Conservation (phyloP, 2,888 invertebrate species). For the Clitarchus hookeri region DNA sequence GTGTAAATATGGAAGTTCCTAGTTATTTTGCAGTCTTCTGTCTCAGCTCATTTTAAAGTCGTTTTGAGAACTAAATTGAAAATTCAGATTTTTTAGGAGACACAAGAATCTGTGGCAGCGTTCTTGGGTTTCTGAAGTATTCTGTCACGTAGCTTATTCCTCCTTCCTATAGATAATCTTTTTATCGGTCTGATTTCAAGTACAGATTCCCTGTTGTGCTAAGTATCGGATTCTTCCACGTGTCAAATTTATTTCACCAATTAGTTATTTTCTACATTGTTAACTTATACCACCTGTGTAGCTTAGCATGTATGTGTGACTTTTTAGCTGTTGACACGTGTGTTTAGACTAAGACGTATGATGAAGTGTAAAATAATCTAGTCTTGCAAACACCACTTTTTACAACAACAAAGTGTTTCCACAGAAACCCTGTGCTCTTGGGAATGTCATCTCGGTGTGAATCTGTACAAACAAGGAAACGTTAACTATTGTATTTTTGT, state of each 20-base stretch:
- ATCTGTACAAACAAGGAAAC: not conserved
- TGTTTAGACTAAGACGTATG: not conserved
- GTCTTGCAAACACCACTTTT: slow-evolving; percentile 14
- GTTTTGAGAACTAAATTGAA: not conserved
- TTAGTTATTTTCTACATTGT: not conserved
- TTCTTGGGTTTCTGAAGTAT: not conserved
- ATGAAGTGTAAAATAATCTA: not conserved
- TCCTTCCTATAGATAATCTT: too few species aligned
- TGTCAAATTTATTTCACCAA: not conserved
- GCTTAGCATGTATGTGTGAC: not conserved
- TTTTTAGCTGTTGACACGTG: not conserved
- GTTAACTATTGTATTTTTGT: not conserved
- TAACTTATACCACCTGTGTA: not conserved
- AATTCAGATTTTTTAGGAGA: not conserved
- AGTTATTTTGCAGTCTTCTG: slow-evolving; percentile 31
- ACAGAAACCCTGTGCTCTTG: not conserved
- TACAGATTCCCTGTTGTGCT: not conserved
- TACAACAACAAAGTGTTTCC: not conserved
- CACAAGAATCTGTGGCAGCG: not conserved
- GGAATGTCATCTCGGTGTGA: not conserved
- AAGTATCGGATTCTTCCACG: not conserved
- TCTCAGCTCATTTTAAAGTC: not conserved
- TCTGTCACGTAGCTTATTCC: too few species aligned
- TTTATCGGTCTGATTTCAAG: not conserved
- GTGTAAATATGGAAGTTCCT: slow-evolving; percentile 33